Evolutionary conservation across 2,113 vertebrate genomes (phyloP).

Genomic region (Rhinoptilus africanus): DNA sequence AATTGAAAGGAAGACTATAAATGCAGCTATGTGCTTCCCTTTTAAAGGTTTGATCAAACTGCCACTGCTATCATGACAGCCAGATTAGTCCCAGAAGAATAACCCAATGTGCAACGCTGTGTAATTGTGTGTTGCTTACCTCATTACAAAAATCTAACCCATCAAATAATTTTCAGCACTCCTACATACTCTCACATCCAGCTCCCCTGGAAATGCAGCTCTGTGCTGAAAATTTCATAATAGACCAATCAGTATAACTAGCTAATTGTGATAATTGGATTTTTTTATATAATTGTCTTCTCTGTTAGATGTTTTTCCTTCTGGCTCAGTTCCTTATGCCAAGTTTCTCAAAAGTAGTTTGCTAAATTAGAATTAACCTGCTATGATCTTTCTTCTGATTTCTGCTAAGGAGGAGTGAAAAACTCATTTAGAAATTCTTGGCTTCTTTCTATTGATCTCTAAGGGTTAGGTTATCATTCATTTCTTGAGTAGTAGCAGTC

Average conservation of each 20-base stretch:
- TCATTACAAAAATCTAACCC: constrained; percentile 59
- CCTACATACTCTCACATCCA: constrained; percentile 6
- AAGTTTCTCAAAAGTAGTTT: constrained; percentile 53
- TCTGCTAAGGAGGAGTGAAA: constrained; percentile 50
- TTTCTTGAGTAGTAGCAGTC: constrained; percentile 41
- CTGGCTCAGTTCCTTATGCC: constrained; percentile 54
- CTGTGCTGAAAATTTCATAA: constrained; percentile 33
- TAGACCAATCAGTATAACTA: constrained; percentile 47
- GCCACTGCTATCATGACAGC: background rate
- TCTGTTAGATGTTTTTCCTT: constrained; percentile 59
- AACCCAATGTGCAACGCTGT: background rate
- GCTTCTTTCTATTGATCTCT: constrained; percentile 42
- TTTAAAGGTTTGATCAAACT: constrained; percentile 50
- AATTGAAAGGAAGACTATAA: constrained; percentile 32
- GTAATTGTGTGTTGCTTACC: constrained; percentile 47
- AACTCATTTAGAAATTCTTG: constrained; percentile 58
- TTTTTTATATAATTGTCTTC: constrained; percentile 64
- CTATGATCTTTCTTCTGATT: constrained; percentile 53
- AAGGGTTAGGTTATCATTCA: constrained; percentile 45
- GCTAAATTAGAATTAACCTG: constrained; percentile 67
- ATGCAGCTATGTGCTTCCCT: background rate
- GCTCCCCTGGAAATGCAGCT: constrained; percentile 43
- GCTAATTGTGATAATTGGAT: constrained; percentile 73
- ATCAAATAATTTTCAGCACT: constrained; percentile 51
- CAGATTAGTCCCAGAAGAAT: constrained; percentile 44